Evolutionary conservation across 2,888 invertebrate genomes (phyloP).

Genomic region (Drosophila anomelani): DNA sequence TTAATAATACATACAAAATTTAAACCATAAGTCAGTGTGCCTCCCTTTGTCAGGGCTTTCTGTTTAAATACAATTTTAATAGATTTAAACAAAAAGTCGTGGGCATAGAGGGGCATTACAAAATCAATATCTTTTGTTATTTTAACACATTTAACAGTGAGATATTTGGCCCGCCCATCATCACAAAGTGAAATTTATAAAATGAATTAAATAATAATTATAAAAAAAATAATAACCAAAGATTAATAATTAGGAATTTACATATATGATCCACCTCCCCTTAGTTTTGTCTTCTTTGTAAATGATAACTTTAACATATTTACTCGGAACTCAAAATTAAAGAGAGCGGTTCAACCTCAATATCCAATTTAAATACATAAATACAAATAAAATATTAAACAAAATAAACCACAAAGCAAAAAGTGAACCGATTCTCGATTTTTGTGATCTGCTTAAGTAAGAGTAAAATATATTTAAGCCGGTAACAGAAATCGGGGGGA

Average conservation of each 20-base stretch:
- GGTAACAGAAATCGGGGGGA: no score
- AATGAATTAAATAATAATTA: not conserved
- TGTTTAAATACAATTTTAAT: not conserved
- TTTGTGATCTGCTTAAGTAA: no score
- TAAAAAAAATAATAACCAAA: not conserved
- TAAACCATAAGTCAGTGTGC: not conserved
- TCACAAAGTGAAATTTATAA: not conserved
- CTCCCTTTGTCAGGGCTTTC: not conserved
- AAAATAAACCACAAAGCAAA: no score
- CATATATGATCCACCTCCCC: not conserved
- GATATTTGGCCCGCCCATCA: no score
- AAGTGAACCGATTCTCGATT: no score
- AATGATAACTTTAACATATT: not conserved
- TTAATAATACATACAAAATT: not conserved
- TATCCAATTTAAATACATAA: no score
- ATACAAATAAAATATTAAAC: no score
- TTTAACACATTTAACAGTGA: no score
- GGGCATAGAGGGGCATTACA: not conserved
- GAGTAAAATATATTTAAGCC: no score
- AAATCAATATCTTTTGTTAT: not conserved
- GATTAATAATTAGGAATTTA: no score
- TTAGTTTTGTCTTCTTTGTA: not conserved
- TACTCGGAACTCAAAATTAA: not conserved
- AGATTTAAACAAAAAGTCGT: not conserved
- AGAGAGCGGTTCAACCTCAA: not conserved